These are phyloP conservation scores for Oncopodura yosiiana DNA, from an alignment of 1,140 invertebrate genomes.

Conservation along the genomic window DNA sequence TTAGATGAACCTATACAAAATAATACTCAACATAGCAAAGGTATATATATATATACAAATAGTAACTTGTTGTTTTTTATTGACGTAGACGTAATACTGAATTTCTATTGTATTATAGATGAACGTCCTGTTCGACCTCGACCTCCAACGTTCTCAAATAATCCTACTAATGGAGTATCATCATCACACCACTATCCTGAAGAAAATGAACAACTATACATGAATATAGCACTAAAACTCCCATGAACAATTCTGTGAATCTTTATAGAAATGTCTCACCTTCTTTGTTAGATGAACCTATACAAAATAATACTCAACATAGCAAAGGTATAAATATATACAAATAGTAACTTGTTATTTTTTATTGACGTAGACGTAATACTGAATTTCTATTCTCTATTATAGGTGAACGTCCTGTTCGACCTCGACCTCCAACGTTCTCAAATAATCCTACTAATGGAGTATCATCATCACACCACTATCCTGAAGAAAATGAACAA, in stretches of 20 bases:
- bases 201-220: not conserved
- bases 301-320: not conserved
- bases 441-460: slow-evolving; percentile 1
- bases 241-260: not conserved
- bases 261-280: slow-evolving; percentile 1
- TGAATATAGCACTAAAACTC: not conserved
- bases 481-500: not conserved
- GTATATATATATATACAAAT: too few species aligned
- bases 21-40: not conserved
- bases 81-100: too few species aligned
- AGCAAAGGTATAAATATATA: too few species aligned
- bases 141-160: slow-evolving; percentile 3
- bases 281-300: slow-evolving; percentile 5
- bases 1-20: not conserved
- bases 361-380: too few species aligned
- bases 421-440: not conserved
- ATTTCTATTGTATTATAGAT: not conserved
- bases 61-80: too few species aligned
- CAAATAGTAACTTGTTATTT: too few species aligned
- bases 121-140: not conserved
- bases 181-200: not conserved
- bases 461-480: too few species aligned
- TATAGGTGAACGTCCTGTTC: not conserved
- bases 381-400: not conserved
- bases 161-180: too few species aligned